Conservation (phyloP, 2,888 invertebrate genomes). For the Meganola albula region DNA sequence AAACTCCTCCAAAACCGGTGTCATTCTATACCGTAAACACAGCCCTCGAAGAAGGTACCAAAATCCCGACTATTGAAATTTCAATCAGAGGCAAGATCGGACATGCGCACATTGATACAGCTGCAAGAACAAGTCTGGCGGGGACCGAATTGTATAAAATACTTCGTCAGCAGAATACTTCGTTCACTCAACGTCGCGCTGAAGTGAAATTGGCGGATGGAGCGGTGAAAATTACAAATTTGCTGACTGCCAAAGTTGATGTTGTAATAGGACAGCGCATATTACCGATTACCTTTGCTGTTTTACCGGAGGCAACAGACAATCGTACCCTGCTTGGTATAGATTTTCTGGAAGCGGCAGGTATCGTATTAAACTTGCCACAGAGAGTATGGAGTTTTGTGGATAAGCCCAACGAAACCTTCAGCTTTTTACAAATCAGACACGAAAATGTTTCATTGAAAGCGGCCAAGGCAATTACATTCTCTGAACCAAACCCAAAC, state of each 20-base stretch:
- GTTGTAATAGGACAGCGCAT: not conserved
- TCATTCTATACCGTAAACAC: not conserved
- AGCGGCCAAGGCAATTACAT: too few species aligned
- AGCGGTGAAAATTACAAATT: not conserved
- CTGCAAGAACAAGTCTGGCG: slow-evolving; percentile 1
- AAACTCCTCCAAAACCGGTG: slow-evolving; percentile 2
- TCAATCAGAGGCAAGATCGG: not conserved
- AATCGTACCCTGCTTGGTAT: slow-evolving; percentile 2
- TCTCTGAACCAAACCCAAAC: too few species aligned
- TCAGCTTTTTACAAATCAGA: not conserved
- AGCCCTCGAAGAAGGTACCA: not conserved
- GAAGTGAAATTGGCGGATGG: slow-evolving; percentile 4
- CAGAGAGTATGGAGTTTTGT: not conserved
- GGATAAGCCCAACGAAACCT: not conserved
- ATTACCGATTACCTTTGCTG: not conserved
- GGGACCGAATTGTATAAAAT: slow-evolving; percentile 1
- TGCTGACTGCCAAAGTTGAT: not conserved
- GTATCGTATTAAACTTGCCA: not conserved
- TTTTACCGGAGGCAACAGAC: not conserved
- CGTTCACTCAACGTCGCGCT: not conserved
- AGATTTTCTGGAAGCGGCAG: not conserved
- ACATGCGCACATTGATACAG: not conserved
- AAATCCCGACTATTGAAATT: slow-evolving; percentile 1
- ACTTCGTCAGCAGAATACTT: not conserved
- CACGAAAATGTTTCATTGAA: not conserved